phyloP scores from a whole-genome alignment of 2,113 vertebrate species.

The Dromiciops gliroides region DNA sequence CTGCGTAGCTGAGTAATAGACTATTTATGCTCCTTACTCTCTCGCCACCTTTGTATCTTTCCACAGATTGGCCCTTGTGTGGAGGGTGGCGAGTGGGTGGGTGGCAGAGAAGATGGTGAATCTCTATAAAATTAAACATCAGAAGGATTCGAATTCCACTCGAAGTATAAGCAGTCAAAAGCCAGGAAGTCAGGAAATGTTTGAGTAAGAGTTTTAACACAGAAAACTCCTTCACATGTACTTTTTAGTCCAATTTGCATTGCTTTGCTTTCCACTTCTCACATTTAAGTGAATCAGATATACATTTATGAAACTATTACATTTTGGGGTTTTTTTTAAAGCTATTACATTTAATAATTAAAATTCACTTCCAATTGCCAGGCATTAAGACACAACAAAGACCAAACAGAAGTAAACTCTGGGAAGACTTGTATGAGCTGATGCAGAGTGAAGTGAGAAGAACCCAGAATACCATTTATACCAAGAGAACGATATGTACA shows the following conservation, averaged over 20 bases:
- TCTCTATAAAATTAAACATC: conserved; percentile 24
- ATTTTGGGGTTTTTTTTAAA: no score
- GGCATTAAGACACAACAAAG: not conserved
- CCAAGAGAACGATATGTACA: not conserved
- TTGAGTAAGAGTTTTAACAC: conserved; percentile 27
- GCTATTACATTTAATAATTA: not conserved
- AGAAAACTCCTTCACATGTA: not conserved
- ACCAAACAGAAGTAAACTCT: not conserved
- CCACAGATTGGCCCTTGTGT: conserved; percentile 23
- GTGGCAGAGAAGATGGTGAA: not conserved
- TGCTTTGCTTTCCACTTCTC: not conserved
- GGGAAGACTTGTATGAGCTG: not conserved
- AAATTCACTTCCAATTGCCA: not conserved
- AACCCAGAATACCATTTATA: not conserved
- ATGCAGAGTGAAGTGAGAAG: not conserved
- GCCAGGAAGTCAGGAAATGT: conserved; percentile 31
- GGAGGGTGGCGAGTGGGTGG: not conserved
- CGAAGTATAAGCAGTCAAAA: conserved; percentile 38
- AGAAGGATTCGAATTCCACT: not conserved
- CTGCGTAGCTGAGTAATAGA: not conserved
- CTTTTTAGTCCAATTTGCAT: not conserved
- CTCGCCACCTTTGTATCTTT: conserved; percentile 49
- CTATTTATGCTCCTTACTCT: conserved; percentile 28
- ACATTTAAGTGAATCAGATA: not conserved
- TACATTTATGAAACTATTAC: not conserved